Evolutionary conservation across 2,797 vertebrate species (phyloP).

Genomic region (Clangula hyemalis): DNA sequence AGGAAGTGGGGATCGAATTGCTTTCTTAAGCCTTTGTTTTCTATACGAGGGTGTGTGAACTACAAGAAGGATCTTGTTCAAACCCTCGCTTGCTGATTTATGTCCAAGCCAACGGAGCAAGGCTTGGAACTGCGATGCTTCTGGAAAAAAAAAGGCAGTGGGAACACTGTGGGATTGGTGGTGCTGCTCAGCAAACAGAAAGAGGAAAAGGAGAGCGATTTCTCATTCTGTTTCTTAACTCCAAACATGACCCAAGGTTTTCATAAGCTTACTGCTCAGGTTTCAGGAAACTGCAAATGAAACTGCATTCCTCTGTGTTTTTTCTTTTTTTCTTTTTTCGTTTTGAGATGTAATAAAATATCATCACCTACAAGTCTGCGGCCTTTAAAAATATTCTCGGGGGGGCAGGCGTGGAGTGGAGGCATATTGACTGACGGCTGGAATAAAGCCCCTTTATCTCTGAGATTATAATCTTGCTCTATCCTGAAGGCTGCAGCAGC

Average conservation of each 20-base stretch:
- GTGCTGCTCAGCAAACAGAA: slow-evolving; percentile 59
- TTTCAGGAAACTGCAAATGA: slow-evolving; percentile 74
- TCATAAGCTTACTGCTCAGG: slow-evolving; percentile 69
- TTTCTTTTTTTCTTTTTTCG: not conserved
- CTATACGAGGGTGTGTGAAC: not conserved
- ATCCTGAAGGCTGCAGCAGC: not conserved
- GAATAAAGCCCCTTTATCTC: slow-evolving; percentile 49
- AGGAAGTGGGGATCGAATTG: slow-evolving; percentile 16
- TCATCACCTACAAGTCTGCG: slow-evolving; percentile 55
- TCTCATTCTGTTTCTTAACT: slow-evolving; percentile 62
- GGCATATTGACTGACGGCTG: slow-evolving; percentile 44
- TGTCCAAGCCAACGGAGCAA: not conserved
- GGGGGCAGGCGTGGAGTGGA: slow-evolving; percentile 44
- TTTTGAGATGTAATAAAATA: slow-evolving; percentile 59
- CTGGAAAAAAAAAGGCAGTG: not conserved
- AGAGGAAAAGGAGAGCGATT: slow-evolving; percentile 50
- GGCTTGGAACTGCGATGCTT: not conserved
- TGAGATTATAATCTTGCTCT: slow-evolving; percentile 36
- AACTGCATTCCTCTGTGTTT: slow-evolving; percentile 57
- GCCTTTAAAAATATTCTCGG: slow-evolving; percentile 23
- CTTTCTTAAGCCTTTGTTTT: slow-evolving; percentile 34
- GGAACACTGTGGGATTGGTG: slow-evolving; percentile 41
- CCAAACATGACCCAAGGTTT: slow-evolving; percentile 64
- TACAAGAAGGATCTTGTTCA: slow-evolving; percentile 53
- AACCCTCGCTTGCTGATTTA: not conserved